A percentile compares a stretch with the other conserved stretches of the same genome.
Conservation (phyloP, 2,113 vertebrate genomes). For the Dunckerocampus dactyliophorus region DNA sequence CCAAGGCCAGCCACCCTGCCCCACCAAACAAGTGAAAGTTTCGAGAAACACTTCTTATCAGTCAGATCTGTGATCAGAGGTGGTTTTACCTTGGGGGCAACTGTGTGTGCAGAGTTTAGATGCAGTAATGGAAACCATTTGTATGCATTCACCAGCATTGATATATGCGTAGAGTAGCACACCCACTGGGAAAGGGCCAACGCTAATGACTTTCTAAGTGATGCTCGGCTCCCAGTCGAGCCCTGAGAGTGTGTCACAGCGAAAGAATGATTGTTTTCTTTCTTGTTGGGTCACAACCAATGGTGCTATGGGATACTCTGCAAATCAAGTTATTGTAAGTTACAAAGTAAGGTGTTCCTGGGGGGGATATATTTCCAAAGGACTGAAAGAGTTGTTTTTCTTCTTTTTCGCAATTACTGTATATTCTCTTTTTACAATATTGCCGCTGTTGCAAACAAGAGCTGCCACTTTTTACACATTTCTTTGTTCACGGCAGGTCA, state of each 20-base stretch:
- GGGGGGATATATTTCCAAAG: not conserved
- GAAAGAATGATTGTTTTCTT: conserved; percentile 40
- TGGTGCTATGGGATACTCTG: conserved; percentile 34
- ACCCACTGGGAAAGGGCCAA: conserved; percentile 1
- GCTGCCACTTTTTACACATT: conserved; percentile 1
- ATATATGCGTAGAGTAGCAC: conserved; percentile 5
- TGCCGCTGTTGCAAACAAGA: not conserved
- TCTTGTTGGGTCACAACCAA: conserved; percentile 34
- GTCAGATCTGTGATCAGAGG: not conserved
- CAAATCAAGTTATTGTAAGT: conserved; percentile 35
- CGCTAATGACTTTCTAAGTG: conserved; percentile 14
- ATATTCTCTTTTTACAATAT: not conserved
- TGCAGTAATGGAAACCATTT: not conserved
- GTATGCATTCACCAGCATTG: not conserved
- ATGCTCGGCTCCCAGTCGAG: conserved; percentile 22
- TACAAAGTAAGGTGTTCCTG: conserved; percentile 24
- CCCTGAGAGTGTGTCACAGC: conserved; percentile 18
- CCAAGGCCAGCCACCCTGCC: conserved; percentile 53
- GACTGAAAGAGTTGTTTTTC: not conserved
- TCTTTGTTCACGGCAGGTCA: not conserved
- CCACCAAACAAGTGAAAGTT: conserved; percentile 14
- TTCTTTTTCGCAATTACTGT: too few species aligned
- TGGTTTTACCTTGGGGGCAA: not conserved
- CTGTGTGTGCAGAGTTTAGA: not conserved
- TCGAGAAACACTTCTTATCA: conserved; percentile 15